A percentile compares a stretch with the other conserved stretches of the same genome.
Evolutionary conservation across 2,888 invertebrate genomes (phyloP).

Genomic region (Mimumesa dahlbomi): DNA sequence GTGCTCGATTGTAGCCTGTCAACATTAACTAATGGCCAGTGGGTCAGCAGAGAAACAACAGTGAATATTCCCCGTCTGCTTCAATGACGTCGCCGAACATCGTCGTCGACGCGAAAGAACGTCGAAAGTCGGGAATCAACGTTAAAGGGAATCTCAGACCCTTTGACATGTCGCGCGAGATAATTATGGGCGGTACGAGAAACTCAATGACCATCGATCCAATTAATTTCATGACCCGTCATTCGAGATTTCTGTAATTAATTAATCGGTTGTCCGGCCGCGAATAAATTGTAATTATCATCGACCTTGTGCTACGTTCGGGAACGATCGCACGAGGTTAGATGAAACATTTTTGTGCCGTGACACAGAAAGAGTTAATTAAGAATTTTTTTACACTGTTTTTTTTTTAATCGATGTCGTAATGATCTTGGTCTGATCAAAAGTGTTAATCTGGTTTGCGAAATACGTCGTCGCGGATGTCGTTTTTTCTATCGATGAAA

Average conservation of each 20-base stretch:
- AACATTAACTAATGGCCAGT: constrained; percentile 21
- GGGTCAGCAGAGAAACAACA: background rate
- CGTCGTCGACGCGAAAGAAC: background rate
- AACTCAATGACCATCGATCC: background rate
- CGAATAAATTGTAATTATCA: background rate
- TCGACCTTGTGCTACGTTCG: too few species aligned
- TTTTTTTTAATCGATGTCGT: too few species aligned
- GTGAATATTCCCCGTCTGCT: constrained; percentile 25
- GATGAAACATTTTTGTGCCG: too few species aligned
- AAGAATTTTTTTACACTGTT: too few species aligned
- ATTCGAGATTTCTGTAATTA: background rate
- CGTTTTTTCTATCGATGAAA: too few species aligned
- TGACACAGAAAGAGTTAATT: too few species aligned
- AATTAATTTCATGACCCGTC: background rate
- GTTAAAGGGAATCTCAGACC: background rate
- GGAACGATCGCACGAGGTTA: too few species aligned
- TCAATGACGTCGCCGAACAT: background rate
- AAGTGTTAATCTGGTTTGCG: too few species aligned
- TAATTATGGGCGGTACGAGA: constrained; percentile 11
- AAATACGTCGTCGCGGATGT: too few species aligned
- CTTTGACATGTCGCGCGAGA: constrained; percentile 6
- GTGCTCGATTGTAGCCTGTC: constrained; percentile 12
- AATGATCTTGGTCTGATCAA: too few species aligned
- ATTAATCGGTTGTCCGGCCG: too few species aligned
- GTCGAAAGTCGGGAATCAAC: constrained; percentile 1